phyloP scores from a whole-genome alignment of 2,797 vertebrate genomes.

The Okamejei kenojei region DNA sequence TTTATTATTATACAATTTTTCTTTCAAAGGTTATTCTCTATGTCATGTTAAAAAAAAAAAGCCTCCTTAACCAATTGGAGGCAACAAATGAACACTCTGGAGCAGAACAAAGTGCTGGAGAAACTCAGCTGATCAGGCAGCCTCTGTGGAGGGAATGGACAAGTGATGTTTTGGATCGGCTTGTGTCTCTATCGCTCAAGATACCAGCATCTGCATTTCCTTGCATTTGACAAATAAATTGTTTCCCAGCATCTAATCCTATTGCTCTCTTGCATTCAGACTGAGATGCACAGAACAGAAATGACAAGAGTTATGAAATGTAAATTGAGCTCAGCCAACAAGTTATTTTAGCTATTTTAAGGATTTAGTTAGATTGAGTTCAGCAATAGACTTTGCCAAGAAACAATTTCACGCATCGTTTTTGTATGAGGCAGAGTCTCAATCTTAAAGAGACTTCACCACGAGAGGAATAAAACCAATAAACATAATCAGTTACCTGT shows the following conservation, averaged over 20 bases:
- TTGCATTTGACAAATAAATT: background rate
- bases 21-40: background rate
- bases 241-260: background rate
- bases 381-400: background rate
- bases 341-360: background rate
- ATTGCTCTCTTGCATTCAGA: background rate
- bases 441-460: conserved; percentile 7
- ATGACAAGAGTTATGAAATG: background rate
- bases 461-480: no score
- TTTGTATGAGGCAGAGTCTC: background rate
- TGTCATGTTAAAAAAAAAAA: background rate
- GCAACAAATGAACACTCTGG: no score
- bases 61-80: no score
- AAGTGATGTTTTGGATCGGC: no score
- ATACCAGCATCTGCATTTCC: no score
- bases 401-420: background rate
- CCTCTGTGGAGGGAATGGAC: no score
- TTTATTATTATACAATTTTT: background rate
- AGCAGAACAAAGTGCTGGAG: no score
- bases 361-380: background rate
- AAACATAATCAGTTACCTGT: background rate
- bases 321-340: background rate
- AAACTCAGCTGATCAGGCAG: no score
- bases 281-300: background rate
- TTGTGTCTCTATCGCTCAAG: no score